These are phyloP conservation scores for Notodonta dromedarius DNA, from an alignment of 2,888 invertebrate species.

Conservation along the genomic window DNA sequence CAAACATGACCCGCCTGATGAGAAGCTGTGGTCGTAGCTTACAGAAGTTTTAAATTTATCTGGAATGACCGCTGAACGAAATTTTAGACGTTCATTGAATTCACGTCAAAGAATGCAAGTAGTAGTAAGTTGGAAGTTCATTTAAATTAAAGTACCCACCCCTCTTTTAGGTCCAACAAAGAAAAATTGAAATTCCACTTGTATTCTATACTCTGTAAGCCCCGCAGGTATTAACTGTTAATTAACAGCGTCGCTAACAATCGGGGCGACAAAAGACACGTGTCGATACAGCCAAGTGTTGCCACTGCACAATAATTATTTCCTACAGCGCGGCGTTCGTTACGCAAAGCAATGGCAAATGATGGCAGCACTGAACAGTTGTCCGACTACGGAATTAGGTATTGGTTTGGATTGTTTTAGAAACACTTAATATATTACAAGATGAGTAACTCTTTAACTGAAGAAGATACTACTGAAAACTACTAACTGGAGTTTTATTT, in stretches of 20 bases:
- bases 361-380: constrained; percentile 68
- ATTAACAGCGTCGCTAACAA: constrained; percentile 34
- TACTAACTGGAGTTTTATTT: too few species aligned
- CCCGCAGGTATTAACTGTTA: constrained; percentile 1
- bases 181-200: background rate
- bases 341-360: constrained; percentile 59
- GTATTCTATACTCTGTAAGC: background rate
- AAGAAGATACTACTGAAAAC: too few species aligned
- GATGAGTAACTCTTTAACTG: too few species aligned
- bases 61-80: too few species aligned
- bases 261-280: constrained; percentile 50
- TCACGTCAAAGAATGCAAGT: too few species aligned
- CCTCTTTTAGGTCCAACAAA: background rate
- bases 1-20: too few species aligned
- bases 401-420: constrained; percentile 13
- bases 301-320: constrained; percentile 79
- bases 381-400: constrained; percentile 50
- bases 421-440: background rate
- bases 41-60: too few species aligned
- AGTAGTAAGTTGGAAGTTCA: too few species aligned
- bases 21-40: too few species aligned
- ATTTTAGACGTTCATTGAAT: too few species aligned
- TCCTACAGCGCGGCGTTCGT: constrained; percentile 69
- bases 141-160: background rate
- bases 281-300: constrained; percentile 69